Evolutionary conservation across 1,140 invertebrate species (phyloP).

Genomic region (Parapsyche elsis): DNA sequence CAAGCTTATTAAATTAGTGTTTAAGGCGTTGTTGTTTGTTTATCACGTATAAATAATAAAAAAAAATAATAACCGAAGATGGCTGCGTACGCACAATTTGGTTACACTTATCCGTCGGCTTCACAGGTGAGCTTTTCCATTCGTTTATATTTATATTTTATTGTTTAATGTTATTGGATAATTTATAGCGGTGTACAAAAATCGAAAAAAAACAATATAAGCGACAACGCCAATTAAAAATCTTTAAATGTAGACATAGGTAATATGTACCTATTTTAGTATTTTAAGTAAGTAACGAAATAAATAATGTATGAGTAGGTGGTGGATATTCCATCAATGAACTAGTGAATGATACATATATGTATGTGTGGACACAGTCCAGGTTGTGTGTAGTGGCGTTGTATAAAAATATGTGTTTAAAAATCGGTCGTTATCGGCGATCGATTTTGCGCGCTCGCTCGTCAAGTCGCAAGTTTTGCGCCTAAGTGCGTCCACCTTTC

Average conservation of each 20-base stretch:
- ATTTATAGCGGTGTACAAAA: too few species aligned
- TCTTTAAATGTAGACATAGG: background rate
- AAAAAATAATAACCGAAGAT: slow-evolving; percentile 60
- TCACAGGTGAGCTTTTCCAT: slow-evolving; percentile 74
- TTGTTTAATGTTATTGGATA: too few species aligned
- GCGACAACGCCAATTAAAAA: too few species aligned
- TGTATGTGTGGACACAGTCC: background rate
- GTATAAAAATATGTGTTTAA: background rate
- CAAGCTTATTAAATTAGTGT: slow-evolving; percentile 23
- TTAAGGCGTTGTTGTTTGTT: slow-evolving; percentile 30
- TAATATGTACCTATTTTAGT: background rate
- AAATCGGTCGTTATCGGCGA: background rate
- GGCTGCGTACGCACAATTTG: slow-evolving; percentile 81
- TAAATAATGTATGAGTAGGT: background rate
- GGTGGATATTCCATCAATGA: too few species aligned
- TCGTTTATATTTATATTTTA: background rate
- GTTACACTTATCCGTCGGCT: slow-evolving; percentile 78
- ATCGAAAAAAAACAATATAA: too few species aligned
- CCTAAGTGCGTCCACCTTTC: background rate
- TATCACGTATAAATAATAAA: background rate
- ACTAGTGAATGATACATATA: background rate
- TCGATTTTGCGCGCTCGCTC: background rate
- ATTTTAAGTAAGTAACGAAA: background rate
- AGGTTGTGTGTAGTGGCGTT: background rate
- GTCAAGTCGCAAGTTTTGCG: slow-evolving; percentile 1